Evolutionary conservation across 2,113 vertebrate species (phyloP).

Genomic region (Neolamprologus tretocephalus): DNA sequence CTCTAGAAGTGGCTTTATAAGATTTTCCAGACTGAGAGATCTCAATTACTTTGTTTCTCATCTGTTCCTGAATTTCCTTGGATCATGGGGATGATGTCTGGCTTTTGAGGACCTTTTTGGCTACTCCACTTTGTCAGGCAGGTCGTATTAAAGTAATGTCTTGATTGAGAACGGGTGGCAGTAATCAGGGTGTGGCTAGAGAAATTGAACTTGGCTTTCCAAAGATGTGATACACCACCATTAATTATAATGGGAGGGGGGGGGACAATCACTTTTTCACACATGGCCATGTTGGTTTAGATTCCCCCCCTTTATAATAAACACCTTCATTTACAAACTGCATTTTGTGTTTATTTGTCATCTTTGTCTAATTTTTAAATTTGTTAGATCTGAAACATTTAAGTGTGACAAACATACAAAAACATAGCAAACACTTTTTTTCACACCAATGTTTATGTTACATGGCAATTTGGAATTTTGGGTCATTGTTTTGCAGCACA

Average conservation of each 20-base stretch:
- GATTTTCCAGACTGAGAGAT: fast-evolving
- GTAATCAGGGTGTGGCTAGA: neutral
- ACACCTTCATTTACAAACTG: neutral
- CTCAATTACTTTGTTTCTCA: neutral
- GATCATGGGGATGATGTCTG: neutral
- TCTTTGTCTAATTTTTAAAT: neutral
- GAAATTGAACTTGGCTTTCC: neutral
- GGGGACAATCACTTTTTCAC: neutral
- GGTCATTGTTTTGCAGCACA: neutral
- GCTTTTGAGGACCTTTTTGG: neutral
- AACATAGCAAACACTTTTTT: neutral
- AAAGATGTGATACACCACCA: neutral
- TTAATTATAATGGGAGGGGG: neutral
- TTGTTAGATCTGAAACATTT: neutral
- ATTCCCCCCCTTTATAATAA: neutral
- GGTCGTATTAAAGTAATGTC: neutral
- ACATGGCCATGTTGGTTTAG: neutral
- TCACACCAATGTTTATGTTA: neutral
- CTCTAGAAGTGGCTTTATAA: neutral
- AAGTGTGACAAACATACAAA: neutral
- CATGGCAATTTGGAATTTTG: neutral
- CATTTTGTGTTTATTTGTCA: neutral
- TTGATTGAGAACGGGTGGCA: neutral
- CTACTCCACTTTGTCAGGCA: neutral
- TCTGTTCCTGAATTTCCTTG: neutral